These are phyloP conservation scores for Dysmachus trigonus DNA, from an alignment of 2,888 invertebrate species.

Conservation along the genomic window DNA sequence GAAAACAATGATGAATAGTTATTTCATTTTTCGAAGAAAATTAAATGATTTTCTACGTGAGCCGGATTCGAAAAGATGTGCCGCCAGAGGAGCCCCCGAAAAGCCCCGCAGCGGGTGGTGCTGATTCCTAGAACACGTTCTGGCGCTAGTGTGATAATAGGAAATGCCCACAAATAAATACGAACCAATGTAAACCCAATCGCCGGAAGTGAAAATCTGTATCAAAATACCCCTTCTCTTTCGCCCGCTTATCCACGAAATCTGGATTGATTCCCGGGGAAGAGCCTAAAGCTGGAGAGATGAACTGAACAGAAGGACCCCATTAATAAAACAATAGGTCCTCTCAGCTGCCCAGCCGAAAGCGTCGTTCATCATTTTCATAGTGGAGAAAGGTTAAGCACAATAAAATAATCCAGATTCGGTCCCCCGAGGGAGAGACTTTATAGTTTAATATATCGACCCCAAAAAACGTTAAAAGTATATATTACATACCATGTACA, in stretches of 20 bases:
- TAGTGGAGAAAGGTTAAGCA: not conserved
- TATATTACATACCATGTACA: not conserved
- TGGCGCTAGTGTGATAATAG: not conserved
- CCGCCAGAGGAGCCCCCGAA: not conserved
- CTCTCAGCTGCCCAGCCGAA: not conserved
- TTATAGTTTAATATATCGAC: not conserved
- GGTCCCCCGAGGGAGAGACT: not conserved
- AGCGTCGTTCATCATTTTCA: not conserved
- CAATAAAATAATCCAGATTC: not conserved
- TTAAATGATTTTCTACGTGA: not conserved
- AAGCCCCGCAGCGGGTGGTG: not conserved
- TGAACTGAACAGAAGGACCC: not conserved
- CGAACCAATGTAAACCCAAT: not conserved
- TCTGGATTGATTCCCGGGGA: not conserved
- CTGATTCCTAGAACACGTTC: not conserved
- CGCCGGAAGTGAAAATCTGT: not conserved
- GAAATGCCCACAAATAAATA: not conserved
- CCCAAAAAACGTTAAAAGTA: not conserved
- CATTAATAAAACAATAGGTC: not conserved
- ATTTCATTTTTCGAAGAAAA: not conserved
- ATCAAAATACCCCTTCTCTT: not conserved
- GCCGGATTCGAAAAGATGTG: not conserved
- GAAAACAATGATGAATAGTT: not conserved
- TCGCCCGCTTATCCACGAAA: not conserved
- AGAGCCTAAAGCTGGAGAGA: too few relatives aligned